Conservation (phyloP, 2,888 invertebrate genomes). For the Tubulanus polymorphus region DNA sequence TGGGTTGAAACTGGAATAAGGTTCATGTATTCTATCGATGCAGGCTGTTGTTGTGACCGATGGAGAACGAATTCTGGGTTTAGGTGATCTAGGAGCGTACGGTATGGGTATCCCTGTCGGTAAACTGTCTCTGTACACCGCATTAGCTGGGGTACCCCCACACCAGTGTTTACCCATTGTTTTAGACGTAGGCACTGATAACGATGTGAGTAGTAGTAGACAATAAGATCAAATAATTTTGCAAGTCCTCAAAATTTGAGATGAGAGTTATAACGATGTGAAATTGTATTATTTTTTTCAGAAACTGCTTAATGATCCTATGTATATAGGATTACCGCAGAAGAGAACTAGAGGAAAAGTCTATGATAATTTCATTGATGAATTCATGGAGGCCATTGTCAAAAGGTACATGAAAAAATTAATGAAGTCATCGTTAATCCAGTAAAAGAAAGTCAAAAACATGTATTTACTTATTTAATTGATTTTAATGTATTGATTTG, state of each 20-base stretch:
- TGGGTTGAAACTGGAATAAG: too few species aligned
- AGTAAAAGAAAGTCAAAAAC: too few species aligned
- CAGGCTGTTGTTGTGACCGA: constrained; percentile 82
- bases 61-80: constrained; percentile 94
- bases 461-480: too few species aligned
- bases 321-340: constrained; percentile 90
- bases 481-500: constrained; percentile 2
- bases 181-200: constrained; percentile 92
- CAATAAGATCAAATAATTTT: background rate
- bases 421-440: too few species aligned
- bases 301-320: constrained; percentile 81
- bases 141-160: constrained; percentile 93
- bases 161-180: constrained; percentile 91
- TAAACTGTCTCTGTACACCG: constrained; percentile 94
- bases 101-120: constrained; percentile 99
- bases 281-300: constrained; percentile 51
- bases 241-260: background rate
- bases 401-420: too few species aligned
- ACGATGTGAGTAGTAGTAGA: constrained; percentile 61
- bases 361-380: constrained; percentile 92
- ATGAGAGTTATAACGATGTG: background rate
- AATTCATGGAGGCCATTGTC: constrained; percentile 92
- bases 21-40: too few species aligned
- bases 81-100: constrained; percentile 94
- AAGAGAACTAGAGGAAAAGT: constrained; percentile 73